Base-by-base conservation (phyloP, 2,888 invertebrate genomes). In the Caenorhabditis angaria region DNA sequence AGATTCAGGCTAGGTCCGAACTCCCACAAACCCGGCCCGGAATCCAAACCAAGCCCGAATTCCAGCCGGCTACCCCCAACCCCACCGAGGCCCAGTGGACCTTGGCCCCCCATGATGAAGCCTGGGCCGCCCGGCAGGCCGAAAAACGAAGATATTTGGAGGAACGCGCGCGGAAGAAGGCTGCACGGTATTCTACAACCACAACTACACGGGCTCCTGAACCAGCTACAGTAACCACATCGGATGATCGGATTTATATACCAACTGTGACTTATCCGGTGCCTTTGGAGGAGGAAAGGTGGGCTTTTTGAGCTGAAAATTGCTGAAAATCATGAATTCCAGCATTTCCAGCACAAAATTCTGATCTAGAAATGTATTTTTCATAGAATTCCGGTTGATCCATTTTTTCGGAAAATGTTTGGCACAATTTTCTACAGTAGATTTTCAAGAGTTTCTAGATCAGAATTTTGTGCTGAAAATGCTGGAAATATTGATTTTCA, bases 91-190 rank as follows among this genome's bases (percentile, higher is more conserved):
- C 54, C 54, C 48, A 62, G 5, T 12, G 27, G 27, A n/a, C 8
- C 4, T 25, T 18, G 10, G 14, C 14, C 5, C 10, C 14, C 10
- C 10, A 41, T 12, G 41, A 41, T 41, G 41, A 20, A 27, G 24
- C 55, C 1, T 29, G 20, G 55, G 2, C 22, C n/a, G 22, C 25
- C 5, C 54, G 22, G 22, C 50, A 50, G 24, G 50, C 22, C 3
- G 50, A 50, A 8, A 24, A 50, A 8, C 10, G 28, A 50, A 12
- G 64, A 56, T 25, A 59, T 65, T 24, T 65, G 61, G 20, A 61
- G 58, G 41, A 41, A 1, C 65, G 41, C 24, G 24, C 6, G 18
- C 2, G 58, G 25, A 58, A 14, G 25, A 58, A 47, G 22, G 47
- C 41, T 24, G 25, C 14, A 2, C n/a, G 55, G 20, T 25, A 18